Evolutionary conservation across 1,140 invertebrate species (phyloP).

Genomic region (Drosophila triauraria): DNA sequence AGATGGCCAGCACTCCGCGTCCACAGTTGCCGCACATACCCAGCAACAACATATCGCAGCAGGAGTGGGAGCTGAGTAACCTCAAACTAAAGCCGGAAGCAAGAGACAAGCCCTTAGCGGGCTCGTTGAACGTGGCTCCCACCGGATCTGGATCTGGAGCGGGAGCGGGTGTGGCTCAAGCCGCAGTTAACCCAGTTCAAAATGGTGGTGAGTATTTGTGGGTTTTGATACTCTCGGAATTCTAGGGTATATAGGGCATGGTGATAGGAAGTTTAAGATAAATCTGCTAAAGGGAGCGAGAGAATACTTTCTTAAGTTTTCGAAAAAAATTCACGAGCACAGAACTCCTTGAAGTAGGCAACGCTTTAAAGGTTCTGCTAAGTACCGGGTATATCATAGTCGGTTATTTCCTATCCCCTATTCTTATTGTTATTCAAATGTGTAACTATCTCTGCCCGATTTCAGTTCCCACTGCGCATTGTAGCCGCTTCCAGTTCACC

Average conservation of each 20-base stretch:
- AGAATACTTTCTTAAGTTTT: background rate
- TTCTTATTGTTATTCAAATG: constrained; percentile 37
- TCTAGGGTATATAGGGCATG: background rate
- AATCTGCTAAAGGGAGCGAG: background rate
- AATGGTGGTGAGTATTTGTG: constrained; percentile 46
- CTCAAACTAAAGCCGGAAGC: constrained; percentile 77
- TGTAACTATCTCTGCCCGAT: constrained; percentile 19
- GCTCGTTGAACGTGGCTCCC: constrained; percentile 20
- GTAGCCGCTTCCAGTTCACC: constrained; percentile 94
- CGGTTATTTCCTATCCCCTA: background rate
- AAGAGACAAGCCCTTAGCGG: constrained; percentile 57
- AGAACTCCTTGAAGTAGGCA: background rate
- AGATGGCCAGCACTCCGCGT: constrained; percentile 62
- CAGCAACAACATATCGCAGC: constrained; percentile 86
- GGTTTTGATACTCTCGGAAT: background rate
- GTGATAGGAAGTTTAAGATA: background rate
- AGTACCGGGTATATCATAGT: background rate
- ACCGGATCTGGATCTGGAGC: constrained; percentile 14
- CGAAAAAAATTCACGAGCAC: background rate
- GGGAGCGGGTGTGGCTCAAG: constrained; percentile 26
- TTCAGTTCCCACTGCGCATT: constrained; percentile 84
- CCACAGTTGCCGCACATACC: constrained; percentile 67
- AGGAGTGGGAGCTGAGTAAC: constrained; percentile 92
- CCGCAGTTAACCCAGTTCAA: constrained; percentile 37
- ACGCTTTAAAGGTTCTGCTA: background rate